These are phyloP conservation scores for Corythornis cristatus DNA, from an alignment of 2,113 vertebrate species.

Conservation along the genomic window DNA sequence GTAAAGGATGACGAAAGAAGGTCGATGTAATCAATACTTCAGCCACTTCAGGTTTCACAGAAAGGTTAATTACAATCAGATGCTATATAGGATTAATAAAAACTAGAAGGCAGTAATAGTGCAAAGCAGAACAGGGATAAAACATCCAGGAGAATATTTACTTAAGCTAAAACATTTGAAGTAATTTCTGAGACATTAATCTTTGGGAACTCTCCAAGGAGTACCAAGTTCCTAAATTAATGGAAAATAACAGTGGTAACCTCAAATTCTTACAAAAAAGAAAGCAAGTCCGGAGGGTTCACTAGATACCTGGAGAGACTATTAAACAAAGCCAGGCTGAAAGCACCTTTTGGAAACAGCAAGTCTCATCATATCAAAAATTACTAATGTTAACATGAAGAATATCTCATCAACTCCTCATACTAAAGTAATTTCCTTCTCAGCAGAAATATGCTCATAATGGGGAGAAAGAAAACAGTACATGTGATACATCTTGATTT, in stretches of 20 bases:
- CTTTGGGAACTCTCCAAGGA: background rate
- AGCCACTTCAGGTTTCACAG: background rate
- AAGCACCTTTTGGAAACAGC: background rate
- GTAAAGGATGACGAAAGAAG: background rate
- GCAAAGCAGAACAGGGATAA: background rate
- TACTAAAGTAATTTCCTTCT: background rate
- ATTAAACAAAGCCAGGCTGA: background rate
- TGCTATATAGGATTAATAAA: background rate
- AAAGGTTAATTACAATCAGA: slow-evolving; percentile 1
- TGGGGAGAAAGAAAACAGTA: background rate
- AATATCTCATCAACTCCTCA: background rate
- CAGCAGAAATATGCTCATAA: background rate
- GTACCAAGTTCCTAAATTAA: background rate
- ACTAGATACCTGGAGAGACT: background rate
- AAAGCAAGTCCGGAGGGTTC: background rate
- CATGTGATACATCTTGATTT: background rate
- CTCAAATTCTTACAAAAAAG: background rate
- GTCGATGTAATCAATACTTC: background rate
- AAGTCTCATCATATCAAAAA: background rate
- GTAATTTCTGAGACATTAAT: background rate
- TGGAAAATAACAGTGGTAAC: background rate
- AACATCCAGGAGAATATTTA: background rate
- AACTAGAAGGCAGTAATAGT: background rate
- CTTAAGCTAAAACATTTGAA: background rate
- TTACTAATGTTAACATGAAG: background rate